Percentiles rank a stretch among this genome's conserved stretches.
These are phyloP conservation scores for Agrilus cyanescens DNA, from an alignment of 2,888 invertebrate species.

Conservation along the genomic window DNA sequence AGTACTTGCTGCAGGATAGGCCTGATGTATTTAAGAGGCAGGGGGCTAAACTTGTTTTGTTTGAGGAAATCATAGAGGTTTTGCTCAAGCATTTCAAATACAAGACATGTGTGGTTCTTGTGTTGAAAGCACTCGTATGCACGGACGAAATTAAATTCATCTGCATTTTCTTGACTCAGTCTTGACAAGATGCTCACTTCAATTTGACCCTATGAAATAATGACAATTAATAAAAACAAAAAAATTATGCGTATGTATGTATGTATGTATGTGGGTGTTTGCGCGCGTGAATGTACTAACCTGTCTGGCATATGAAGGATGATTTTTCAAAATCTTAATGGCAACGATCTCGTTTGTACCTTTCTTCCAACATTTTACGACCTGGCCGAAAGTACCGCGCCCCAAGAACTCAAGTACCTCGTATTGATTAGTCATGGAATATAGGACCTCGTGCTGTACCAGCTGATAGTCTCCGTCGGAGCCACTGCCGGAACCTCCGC, in stretches of 20 bases:
- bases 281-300: constrained; percentile 16
- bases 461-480: constrained; percentile 97
- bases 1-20: constrained; percentile 97
- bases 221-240: background rate
- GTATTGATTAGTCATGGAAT: constrained; percentile 92
- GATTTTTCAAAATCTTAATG: constrained; percentile 99
- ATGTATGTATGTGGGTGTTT: background rate
- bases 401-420: constrained; percentile 98
- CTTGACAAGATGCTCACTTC: constrained; percentile 93
- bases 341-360: constrained; percentile 99
- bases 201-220: constrained; percentile 73
- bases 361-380: constrained; percentile 99
- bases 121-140: constrained; percentile 99
- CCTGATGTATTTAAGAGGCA: constrained; percentile 95
- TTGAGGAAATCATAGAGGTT: constrained; percentile 99
- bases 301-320: constrained; percentile 99
- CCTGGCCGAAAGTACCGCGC: constrained; percentile 97
- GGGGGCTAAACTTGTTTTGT: constrained; percentile 98
- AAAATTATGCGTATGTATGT: too few relatives aligned
- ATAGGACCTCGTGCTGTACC: constrained; percentile 96
- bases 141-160: constrained; percentile 99
- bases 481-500: constrained; percentile 68
- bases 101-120: constrained; percentile 98
- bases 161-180: constrained; percentile 93
- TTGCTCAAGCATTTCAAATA: constrained; percentile 99